Conservation (phyloP, 1,140 invertebrate species). For the Drosophila navojoa region DNA sequence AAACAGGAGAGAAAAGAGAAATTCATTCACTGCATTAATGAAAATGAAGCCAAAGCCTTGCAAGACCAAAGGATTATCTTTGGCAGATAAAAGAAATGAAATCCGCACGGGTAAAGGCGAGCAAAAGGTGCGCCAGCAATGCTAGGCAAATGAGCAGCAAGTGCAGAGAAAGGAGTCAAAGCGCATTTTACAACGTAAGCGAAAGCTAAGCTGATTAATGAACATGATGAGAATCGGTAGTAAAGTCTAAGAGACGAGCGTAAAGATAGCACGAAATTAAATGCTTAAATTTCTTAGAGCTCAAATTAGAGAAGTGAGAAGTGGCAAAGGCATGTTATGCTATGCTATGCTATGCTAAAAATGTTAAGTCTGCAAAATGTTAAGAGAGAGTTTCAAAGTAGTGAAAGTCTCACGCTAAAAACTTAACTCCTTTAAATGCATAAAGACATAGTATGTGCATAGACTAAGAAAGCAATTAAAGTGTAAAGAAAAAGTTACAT, state of each 20-base stretch:
- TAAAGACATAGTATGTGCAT: no score
- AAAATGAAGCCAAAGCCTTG: conserved; percentile 28
- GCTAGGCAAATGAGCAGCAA: conserved; percentile 56
- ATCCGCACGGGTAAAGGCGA: conserved; percentile 25
- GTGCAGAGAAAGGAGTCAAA: conserved; percentile 64
- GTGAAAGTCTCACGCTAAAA: no score
- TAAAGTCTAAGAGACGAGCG: conserved; percentile 15
- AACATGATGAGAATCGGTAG: background rate
- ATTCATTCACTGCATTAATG: conserved; percentile 36
- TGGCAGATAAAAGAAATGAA: conserved; percentile 46
- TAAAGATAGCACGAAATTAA: conserved; percentile 14
- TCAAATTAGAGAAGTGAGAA: background rate
- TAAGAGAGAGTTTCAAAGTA: no score
- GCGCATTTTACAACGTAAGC: conserved; percentile 43
- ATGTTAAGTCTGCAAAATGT: no score
- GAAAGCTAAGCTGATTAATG: conserved; percentile 49
- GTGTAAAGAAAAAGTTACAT: no score
- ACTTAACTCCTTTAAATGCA: no score
- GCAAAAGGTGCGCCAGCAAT: conserved; percentile 11
- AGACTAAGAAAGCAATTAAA: no score
- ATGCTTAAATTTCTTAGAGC: conserved; percentile 15
- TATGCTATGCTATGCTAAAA: no score
- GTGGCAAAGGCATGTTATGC: no score
- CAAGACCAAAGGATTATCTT: conserved; percentile 61
- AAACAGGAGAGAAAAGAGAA: conserved; percentile 30